These are phyloP conservation scores for Thereva nobilitata DNA, from an alignment of 2,888 invertebrate genomes.

Conservation along the genomic window DNA sequence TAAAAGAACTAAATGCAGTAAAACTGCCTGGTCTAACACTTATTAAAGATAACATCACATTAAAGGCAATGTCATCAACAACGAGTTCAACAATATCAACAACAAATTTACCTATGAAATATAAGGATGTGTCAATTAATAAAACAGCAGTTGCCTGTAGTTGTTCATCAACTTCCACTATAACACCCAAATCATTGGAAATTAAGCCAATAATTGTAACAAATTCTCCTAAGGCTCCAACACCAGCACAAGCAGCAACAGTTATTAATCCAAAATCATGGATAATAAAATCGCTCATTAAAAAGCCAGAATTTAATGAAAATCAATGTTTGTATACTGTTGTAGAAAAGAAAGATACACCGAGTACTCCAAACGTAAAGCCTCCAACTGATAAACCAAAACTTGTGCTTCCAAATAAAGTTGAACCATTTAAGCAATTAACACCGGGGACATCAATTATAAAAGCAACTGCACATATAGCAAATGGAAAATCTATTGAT, in stretches of 20 bases:
- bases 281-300: not conserved
- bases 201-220: conserved; percentile 37
- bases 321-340: not conserved
- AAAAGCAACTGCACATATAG: conserved; percentile 37
- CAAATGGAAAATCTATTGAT: conserved; percentile 30
- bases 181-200: conserved; percentile 28
- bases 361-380: too few relatives aligned
- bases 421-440: not conserved
- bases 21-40: conserved; percentile 11
- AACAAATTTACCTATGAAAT: conserved; percentile 8
- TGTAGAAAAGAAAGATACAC: too few relatives aligned
- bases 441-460: not conserved
- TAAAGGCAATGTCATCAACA: not conserved
- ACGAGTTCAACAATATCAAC: not conserved
- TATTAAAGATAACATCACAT: not conserved
- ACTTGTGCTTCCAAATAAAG: not conserved
- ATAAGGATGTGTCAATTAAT: conserved; percentile 19
- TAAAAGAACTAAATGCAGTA: conserved; percentile 24
- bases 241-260: conserved; percentile 37
- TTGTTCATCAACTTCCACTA: not conserved
- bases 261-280: conserved; percentile 7
- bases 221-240: conserved; percentile 28
- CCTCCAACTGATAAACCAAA: too few relatives aligned
- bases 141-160: conserved; percentile 11
- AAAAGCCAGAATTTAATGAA: conserved; percentile 1